Base-by-base conservation (phyloP, 2,797 vertebrate species). In the Myripristis murdjan region DNA sequence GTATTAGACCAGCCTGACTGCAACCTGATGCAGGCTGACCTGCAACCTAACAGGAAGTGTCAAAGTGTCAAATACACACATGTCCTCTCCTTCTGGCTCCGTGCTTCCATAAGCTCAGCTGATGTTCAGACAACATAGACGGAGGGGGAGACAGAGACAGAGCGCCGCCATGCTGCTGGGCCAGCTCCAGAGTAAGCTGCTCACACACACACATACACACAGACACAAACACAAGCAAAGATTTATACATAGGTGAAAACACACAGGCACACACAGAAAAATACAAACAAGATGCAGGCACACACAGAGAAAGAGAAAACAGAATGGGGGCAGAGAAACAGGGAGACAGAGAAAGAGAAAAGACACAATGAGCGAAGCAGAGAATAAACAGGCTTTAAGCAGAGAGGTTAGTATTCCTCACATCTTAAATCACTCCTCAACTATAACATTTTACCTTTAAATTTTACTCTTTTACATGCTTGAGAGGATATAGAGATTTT, bases 31-130 rank as follows among this genome's bases (percentile, higher is more conserved):
- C n/a, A 14, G 22, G 28, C n/a, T 14, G 22, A 81, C 53, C 63
- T 26, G 57, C 53, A 26, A 61, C 71, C 71, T 60, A 67, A 73
- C 18, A 22, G 20, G 33, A 35, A 35, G 33, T 35, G 33, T n/a
- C n/a, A n/a, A 80, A 71, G 70, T 57, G 73, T 75, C 52, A 62
- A 61, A 77, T 91, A 91, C 88, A 79, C 88, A 93, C 92, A 86
- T 92, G 91, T 68, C 91, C 89, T 47, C 61, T 83, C 73, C 89
- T 75, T 5, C 78, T 70, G 61, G 77, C 83, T 18, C 91, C 88
- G 37, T 92, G 92, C 57, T 90, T 93, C 92, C 92, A 93, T 73
- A 91, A 86, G 79, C 88, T 91, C 81, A 93, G 89, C 85, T 93
- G 92, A 73, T 93, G 88, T 47, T 93, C 91, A 73, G 92, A 93